Percentiles rank a stretch among this genome's conserved stretches.
Conservation (phyloP, 2,888 invertebrate genomes). For the Tenodera sinensis region DNA sequence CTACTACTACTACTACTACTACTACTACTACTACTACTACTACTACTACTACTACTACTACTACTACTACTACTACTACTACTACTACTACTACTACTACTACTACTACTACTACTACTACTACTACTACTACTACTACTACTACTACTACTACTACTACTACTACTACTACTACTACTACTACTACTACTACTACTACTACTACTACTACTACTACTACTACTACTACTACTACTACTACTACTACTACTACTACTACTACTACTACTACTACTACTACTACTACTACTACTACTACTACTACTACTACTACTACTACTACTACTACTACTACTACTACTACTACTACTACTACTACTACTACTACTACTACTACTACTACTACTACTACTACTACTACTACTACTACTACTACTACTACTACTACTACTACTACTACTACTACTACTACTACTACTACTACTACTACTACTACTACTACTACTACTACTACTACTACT, state of each 20-base stretch:
- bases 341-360: neutral
- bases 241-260: neutral
- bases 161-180: no score
- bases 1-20: no score
- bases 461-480: neutral
- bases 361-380: neutral
- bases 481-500: neutral
- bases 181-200: no score
- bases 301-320: neutral
- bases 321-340: neutral
- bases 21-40: no score
- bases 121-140: no score
- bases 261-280: neutral
- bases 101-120: no score
- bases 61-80: no score
- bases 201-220: neutral
- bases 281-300: neutral
- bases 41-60: no score
- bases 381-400: slow-evolving; percentile 8
- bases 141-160: no score
- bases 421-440: neutral
- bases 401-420: neutral
- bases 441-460: neutral
- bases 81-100: no score
- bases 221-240: neutral